Conservation (phyloP, 2,797 vertebrate species). For the Cichlasoma orientale region DNA sequence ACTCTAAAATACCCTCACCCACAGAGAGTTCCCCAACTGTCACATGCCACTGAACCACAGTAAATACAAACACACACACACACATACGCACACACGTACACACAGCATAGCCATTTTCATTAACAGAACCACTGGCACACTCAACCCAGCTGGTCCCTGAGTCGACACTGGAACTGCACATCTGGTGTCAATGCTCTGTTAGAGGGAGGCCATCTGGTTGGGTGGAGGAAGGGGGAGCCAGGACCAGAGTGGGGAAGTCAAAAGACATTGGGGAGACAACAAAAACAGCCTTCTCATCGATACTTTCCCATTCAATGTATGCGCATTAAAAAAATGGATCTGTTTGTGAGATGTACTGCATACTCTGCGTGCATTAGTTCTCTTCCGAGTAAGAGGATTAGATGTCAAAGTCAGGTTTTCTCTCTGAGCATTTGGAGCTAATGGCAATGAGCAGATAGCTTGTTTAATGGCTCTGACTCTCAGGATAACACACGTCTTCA, state of each 20-base stretch:
- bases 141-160: conserved; percentile 82
- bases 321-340: conserved; percentile 51
- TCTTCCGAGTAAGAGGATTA: conserved; percentile 75
- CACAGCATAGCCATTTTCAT: conserved; percentile 77
- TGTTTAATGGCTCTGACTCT: conserved; percentile 68
- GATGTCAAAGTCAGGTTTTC: conserved; percentile 71
- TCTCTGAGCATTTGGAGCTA: conserved; percentile 65
- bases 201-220: conserved; percentile 79
- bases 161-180: conserved; percentile 80
- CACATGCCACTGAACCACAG: conserved; percentile 80
- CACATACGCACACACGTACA: conserved; percentile 28
- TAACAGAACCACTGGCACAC: conserved; percentile 82
- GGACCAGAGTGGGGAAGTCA: conserved; percentile 47
- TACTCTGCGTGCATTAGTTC: conserved; percentile 64
- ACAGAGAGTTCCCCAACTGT: conserved; percentile 77
- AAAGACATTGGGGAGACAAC: conserved; percentile 44
- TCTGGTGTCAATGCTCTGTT: conserved; percentile 82
- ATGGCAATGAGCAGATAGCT: conserved; percentile 73
- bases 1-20: conserved; percentile 65
- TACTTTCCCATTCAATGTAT: conserved; percentile 27
- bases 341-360: conserved; percentile 43
- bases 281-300: conserved; percentile 39
- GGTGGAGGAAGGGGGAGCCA: conserved; percentile 43
- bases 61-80: conserved; percentile 51
- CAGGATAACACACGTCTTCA: conserved; percentile 52